Evolutionary conservation across 2,888 invertebrate genomes (phyloP).

Genomic region (Stratiomys singularior): DNA sequence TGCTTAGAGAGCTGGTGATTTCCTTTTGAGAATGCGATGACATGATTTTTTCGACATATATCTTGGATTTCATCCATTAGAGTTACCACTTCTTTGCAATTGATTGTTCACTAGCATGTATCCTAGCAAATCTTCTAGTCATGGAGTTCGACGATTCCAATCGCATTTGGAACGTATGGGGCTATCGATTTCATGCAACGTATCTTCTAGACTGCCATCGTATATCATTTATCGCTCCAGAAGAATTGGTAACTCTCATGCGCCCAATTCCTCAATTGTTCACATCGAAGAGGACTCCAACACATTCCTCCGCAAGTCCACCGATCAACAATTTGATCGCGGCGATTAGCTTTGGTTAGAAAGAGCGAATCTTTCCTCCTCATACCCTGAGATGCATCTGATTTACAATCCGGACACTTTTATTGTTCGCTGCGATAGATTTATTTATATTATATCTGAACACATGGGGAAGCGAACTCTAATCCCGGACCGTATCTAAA

Average conservation of each 20-base stretch:
- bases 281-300: constrained; percentile 29
- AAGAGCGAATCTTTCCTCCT: constrained; percentile 4
- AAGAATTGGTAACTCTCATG: background rate
- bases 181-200: too few species aligned
- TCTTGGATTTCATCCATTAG: background rate
- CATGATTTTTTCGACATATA: constrained; percentile 35
- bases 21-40: constrained; percentile 26
- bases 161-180: too few species aligned
- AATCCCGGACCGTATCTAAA: constrained; percentile 44
- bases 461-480: constrained; percentile 1
- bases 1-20: constrained; percentile 24
- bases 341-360: constrained; percentile 20
- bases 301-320: background rate
- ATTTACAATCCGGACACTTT: constrained; percentile 44
- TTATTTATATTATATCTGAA: background rate
- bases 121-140: too few species aligned
- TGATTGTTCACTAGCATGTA: background rate
- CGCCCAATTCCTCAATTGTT: background rate
- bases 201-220: too few species aligned
- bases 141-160: too few species aligned
- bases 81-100: background rate
- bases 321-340: constrained; percentile 34
- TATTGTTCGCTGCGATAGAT: constrained; percentile 30
- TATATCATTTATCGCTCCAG: too few species aligned
- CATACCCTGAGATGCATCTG: constrained; percentile 21